phyloP scores from a whole-genome alignment of 1,140 invertebrate species.

The Bathynomus jamesi region DNA sequence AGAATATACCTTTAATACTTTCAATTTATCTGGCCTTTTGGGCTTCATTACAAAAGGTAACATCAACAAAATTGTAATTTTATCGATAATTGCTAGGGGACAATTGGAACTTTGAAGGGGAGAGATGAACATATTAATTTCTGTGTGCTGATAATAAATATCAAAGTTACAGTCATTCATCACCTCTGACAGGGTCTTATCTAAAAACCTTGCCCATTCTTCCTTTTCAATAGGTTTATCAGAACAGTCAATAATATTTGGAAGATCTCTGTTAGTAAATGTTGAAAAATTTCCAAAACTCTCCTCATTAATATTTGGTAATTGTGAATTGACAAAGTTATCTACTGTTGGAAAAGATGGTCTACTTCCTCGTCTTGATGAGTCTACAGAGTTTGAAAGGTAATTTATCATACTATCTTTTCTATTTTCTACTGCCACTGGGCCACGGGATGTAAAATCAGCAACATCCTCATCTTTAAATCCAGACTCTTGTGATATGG shows the following conservation, averaged over 20 bases:
- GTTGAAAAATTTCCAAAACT: constrained; percentile 23
- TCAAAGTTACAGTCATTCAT: constrained; percentile 28
- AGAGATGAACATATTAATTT: constrained; percentile 39
- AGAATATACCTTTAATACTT: constrained; percentile 38
- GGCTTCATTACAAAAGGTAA: constrained; percentile 38
- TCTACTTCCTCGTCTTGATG: constrained; percentile 24
- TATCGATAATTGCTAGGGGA: constrained; percentile 38
- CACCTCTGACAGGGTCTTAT: constrained; percentile 42
- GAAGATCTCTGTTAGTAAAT: constrained; percentile 29
- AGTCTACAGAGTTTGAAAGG: constrained; percentile 26
- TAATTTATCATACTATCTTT: constrained; percentile 30
- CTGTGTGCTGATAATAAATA: constrained; percentile 24
- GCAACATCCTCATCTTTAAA: constrained; percentile 28
- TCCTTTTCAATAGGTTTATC: constrained; percentile 64
- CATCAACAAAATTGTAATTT: constrained; percentile 39
- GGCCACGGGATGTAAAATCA: constrained; percentile 19
- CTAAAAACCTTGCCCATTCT: constrained; percentile 67
- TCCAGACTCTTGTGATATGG: constrained; percentile 21
- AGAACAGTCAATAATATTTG: constrained; percentile 35
- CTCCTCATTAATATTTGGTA: constrained; percentile 33
- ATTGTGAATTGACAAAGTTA: constrained; percentile 24
- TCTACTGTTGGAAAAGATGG: constrained; percentile 23
- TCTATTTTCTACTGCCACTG: constrained; percentile 18
- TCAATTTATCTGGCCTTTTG: constrained; percentile 17
- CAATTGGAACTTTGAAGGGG: constrained; percentile 41